Percentiles rank a stretch among this genome's conserved stretches.
Evolutionary conservation across 2,797 vertebrate species (phyloP).

Genomic region (Saxicola maurus): DNA sequence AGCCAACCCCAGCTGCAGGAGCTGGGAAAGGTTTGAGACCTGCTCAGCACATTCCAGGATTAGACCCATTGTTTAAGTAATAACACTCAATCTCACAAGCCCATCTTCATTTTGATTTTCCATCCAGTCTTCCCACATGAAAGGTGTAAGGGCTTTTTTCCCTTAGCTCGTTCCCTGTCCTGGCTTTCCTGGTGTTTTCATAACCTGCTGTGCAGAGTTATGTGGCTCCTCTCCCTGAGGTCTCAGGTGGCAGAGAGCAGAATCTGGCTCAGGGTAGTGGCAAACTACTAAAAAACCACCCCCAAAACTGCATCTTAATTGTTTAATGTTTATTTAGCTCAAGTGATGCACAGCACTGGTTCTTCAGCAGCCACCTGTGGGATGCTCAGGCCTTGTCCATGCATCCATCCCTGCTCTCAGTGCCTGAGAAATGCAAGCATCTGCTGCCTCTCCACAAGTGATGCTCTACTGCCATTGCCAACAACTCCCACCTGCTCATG

Average conservation of each 20-base stretch:
- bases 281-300: background rate
- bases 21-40: background rate
- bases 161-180: background rate
- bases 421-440: background rate
- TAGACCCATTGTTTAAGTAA: slow-evolving; percentile 29
- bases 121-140: background rate
- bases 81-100: slow-evolving; percentile 14
- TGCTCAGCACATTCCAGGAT: background rate
- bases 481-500: background rate
- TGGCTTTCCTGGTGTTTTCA: background rate
- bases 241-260: background rate
- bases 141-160: background rate
- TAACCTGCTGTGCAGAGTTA: background rate
- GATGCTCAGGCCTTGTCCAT: background rate
- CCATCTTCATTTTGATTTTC: background rate
- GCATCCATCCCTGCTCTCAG: background rate
- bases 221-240: background rate
- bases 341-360: background rate
- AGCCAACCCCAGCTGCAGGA: background rate
- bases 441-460: background rate
- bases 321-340: background rate
- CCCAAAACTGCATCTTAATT: background rate
- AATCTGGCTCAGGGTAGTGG: background rate
- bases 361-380: background rate
- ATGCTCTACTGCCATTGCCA: slow-evolving; percentile 31